Evolutionary conservation across 1,140 invertebrate species (phyloP).

Genomic region (Atta cephalotes): DNA sequence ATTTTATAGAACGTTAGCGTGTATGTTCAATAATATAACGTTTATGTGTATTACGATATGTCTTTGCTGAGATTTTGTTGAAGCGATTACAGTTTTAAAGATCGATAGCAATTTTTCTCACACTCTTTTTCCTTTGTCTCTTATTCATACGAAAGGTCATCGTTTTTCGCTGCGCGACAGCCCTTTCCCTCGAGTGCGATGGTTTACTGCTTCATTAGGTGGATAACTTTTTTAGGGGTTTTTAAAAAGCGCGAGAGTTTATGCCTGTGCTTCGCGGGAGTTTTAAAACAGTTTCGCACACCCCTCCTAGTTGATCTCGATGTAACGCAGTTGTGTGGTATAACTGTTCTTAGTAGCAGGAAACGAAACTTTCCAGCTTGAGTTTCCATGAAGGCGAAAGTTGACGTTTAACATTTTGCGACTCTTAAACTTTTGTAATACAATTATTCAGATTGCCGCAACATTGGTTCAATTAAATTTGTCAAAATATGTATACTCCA

Average conservation of each 20-base stretch:
- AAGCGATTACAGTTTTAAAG: neutral
- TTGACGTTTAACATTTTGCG: slow-evolving; percentile 67
- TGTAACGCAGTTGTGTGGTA: slow-evolving; percentile 61
- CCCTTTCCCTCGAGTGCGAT: slow-evolving; percentile 54
- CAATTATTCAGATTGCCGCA: slow-evolving; percentile 48
- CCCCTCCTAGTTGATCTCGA: slow-evolving; percentile 48
- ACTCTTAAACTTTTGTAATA: slow-evolving; percentile 49
- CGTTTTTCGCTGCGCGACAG: slow-evolving; percentile 64
- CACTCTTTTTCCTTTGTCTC: slow-evolving; percentile 27
- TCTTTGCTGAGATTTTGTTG: slow-evolving; percentile 16
- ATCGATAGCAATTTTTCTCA: slow-evolving; percentile 38
- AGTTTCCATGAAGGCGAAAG: slow-evolving; percentile 68
- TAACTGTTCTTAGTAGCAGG: slow-evolving; percentile 61
- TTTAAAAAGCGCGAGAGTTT: slow-evolving; percentile 81
- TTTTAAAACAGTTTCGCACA: slow-evolving; percentile 81
- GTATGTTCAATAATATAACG: neutral
- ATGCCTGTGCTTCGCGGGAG: slow-evolving; percentile 75
- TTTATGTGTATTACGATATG: neutral
- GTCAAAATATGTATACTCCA: neutral
- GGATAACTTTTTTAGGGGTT: slow-evolving; percentile 78
- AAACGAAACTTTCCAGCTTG: slow-evolving; percentile 71
- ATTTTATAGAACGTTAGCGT: neutral
- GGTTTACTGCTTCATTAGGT: slow-evolving; percentile 77
- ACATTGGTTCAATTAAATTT: slow-evolving; percentile 60
- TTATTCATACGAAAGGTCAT: slow-evolving; percentile 55